Conservation (phyloP, 2,888 invertebrate species). For the Rotaria macrura region DNA sequence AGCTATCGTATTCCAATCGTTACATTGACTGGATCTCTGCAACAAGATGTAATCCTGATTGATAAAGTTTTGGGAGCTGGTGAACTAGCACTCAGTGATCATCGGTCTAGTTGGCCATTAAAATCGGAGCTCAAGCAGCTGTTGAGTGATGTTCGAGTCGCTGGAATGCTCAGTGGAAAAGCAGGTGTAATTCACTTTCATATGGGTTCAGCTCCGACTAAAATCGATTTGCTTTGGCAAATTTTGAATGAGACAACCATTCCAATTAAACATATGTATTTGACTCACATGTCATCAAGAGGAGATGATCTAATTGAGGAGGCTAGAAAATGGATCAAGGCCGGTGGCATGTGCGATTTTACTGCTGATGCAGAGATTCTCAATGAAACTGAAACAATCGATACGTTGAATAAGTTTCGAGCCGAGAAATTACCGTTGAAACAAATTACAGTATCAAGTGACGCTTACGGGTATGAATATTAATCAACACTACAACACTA, state of each 20-base stretch:
- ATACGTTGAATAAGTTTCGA: conserved; percentile 3
- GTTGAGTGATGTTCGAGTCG: not conserved
- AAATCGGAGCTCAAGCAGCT: not conserved
- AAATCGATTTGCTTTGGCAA: conserved; percentile 14
- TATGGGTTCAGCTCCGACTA: not conserved
- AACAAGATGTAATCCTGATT: not conserved
- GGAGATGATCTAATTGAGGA: not conserved
- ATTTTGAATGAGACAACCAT: not conserved
- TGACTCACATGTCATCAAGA: conserved; percentile 1
- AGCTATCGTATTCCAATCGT: conserved; percentile 20
- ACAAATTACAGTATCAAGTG: not conserved
- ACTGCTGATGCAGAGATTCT: not conserved
- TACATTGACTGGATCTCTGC: not conserved
- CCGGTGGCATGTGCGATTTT: not conserved
- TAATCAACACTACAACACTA: too few species aligned
- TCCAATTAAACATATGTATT: not conserved
- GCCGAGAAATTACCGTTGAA: not conserved
- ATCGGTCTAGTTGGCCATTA: not conserved
- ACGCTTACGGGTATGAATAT: not conserved
- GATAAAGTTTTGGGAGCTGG: not conserved
- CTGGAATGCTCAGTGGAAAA: conserved; percentile 10
- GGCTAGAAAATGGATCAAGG: not conserved
- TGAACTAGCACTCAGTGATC: conserved; percentile 15
- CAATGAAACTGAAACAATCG: not conserved
- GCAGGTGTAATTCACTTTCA: conserved; percentile 7